Evolutionary conservation across 1,140 invertebrate species (phyloP).

Genomic region (Acromyrmex charruanus): DNA sequence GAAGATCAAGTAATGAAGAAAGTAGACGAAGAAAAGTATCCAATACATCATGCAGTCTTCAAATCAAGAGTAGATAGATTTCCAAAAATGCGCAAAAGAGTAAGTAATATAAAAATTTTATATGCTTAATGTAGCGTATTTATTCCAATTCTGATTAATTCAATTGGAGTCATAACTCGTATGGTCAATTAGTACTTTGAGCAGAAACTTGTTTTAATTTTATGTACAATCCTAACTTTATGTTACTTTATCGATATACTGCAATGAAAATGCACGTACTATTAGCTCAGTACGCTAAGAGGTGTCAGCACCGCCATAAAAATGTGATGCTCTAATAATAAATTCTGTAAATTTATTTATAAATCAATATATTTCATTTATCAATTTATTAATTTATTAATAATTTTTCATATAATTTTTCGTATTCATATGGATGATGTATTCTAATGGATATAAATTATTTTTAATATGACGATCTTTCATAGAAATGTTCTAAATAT

Average conservation of each 20-base stretch:
- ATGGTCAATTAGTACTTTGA: constrained; percentile 2
- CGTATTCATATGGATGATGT: not conserved
- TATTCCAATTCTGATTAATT: not conserved
- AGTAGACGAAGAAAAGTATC: not conserved
- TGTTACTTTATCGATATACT: not conserved
- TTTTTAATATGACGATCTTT: not conserved
- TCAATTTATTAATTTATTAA: too few relatives aligned
- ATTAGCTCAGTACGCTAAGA: not conserved
- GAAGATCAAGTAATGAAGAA: not conserved
- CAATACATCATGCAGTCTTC: constrained; percentile 70
- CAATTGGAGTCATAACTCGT: not conserved
- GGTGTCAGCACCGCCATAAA: not conserved
- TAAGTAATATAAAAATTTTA: constrained; percentile 19
- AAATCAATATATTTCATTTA: not conserved
- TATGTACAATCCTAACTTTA: not conserved
- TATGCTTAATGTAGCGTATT: not conserved
- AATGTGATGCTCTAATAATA: not conserved
- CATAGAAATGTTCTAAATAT: not conserved
- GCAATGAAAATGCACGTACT: not conserved
- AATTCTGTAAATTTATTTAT: constrained; percentile 17
- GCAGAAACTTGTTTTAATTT: not conserved
- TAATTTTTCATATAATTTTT: not conserved
- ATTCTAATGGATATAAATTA: not conserved
- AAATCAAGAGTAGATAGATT: constrained; percentile 71
- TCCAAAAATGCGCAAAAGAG: constrained; percentile 9